Base-by-base conservation (phyloP, 2,888 invertebrate genomes). In the Nasonovia ribisnigri region DNA sequence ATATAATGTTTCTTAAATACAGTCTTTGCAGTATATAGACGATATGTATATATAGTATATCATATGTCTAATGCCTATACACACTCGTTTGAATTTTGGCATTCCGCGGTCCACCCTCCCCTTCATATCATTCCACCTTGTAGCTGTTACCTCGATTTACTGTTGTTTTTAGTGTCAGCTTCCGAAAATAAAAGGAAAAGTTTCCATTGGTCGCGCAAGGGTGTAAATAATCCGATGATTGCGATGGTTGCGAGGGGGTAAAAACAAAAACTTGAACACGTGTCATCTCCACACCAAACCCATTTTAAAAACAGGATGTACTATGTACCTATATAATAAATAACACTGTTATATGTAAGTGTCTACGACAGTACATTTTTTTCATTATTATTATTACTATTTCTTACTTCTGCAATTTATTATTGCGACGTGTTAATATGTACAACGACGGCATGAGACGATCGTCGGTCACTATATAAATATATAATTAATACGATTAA, bases 261-360 rank as follows among this genome's bases (percentile, higher is more conserved):
- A 90, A 90, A 90, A 51, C 24, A 16, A 54, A 77, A 90, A 77
- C 20, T 46, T 20, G 46, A 90, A 90, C 90, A 90, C 90, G 90
- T 90, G 90, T 90, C 51, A n/a, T 48, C 36, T 67, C 26, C 13
- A 77, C 43, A n/a, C 26, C 48, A 42, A 89, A 89, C 77, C 26
- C 48, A 57, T 48, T 42, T 77, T 24, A 42, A 42, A 90, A 90
- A 90, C 77, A 90, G 77, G 77, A 90, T 77, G 90, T 77, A 36
- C 5, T n/a, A 26, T 54, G 10, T 51, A 20, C 20, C 51, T 51
- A 87, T 51, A 51, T 51, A 51, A 13, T 16, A 51, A 16, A 29
- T 11, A 13, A 26, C 84, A 51, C 36, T 11, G 16, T 6, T 54
- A 57, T 3, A 36, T n/a, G 48, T 36, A 60, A 57, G 54, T 84